These are phyloP conservation scores for Harpalus rufipes DNA, from an alignment of 2,888 invertebrate genomes.

Conservation along the genomic window DNA sequence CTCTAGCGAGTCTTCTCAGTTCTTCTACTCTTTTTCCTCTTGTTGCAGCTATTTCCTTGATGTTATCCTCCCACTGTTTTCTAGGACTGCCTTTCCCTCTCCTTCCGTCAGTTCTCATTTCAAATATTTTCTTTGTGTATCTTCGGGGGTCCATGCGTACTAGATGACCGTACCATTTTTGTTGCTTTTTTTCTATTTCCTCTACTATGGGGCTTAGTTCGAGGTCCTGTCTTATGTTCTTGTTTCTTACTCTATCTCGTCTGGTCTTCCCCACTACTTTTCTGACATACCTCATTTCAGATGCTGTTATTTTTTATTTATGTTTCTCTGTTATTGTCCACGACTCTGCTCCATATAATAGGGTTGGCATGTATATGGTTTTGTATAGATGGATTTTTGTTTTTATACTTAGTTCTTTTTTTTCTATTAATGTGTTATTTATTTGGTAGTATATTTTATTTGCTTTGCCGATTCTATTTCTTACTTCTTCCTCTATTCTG, in stretches of 20 bases:
- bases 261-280: too few species aligned
- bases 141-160: too few species aligned
- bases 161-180: too few species aligned
- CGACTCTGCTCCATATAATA: not conserved
- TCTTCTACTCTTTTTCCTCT: not conserved
- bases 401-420: not conserved
- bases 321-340: not conserved
- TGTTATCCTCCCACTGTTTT: not conserved
- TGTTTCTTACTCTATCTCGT: constrained; percentile 3
- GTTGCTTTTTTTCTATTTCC: constrained; percentile 14
- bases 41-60: not conserved
- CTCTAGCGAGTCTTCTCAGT: not conserved
- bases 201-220: not conserved
- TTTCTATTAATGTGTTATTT: not conserved
- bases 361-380: not conserved
- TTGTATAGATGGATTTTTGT: not conserved
- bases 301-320: too few species aligned
- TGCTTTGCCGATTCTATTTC: not conserved
- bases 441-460: not conserved
- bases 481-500: not conserved
- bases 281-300: too few species aligned
- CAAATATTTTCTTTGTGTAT: not conserved
- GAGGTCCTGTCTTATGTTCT: not conserved
- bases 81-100: not conserved
- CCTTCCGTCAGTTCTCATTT: not conserved